A percentile compares a stretch with the other conserved stretches of the same genome.
Conservation (phyloP, 2,888 invertebrate genomes). For the Dione juno region DNA sequence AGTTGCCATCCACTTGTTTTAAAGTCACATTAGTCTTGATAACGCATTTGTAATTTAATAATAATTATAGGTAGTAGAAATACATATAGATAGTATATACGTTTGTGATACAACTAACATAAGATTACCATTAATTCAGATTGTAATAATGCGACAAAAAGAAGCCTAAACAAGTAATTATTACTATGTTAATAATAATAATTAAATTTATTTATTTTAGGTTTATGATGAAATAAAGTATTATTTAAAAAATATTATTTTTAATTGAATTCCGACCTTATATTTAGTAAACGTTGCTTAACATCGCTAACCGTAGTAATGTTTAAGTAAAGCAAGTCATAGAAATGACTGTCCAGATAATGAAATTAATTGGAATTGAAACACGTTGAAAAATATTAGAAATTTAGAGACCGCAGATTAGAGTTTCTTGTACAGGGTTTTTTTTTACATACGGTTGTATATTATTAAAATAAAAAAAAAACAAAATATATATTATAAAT, state of each 20-base stretch:
- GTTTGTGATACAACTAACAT: constrained; percentile 15
- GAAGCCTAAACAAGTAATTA: background rate
- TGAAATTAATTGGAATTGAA: too few relatives aligned
- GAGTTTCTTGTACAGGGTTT: background rate
- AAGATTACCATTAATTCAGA: background rate
- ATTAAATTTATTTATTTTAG: constrained; percentile 20
- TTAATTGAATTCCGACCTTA: background rate
- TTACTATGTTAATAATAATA: background rate
- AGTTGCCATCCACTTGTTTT: background rate
- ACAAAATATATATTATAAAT: too few relatives aligned
- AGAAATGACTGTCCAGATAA: too few relatives aligned
- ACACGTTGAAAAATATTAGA: too few relatives aligned
- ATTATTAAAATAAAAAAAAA: background rate
- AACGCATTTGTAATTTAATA: background rate
- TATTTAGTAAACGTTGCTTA: too few relatives aligned
- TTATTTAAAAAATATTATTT: background rate
- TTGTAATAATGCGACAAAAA: background rate
- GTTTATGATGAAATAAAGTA: constrained; percentile 14
- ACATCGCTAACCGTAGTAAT: background rate
- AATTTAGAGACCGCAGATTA: too few relatives aligned
- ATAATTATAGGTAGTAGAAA: background rate
- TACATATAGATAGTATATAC: constrained; percentile 3
- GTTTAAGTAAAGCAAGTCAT: too few relatives aligned
- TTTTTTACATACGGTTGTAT: too few relatives aligned
- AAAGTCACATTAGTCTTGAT: background rate